Percentiles rank a stretch among this genome's conserved stretches.
These are phyloP conservation scores for Tetranychus urticae DNA, from an alignment of 1,140 invertebrate genomes.

Conservation along the genomic window DNA sequence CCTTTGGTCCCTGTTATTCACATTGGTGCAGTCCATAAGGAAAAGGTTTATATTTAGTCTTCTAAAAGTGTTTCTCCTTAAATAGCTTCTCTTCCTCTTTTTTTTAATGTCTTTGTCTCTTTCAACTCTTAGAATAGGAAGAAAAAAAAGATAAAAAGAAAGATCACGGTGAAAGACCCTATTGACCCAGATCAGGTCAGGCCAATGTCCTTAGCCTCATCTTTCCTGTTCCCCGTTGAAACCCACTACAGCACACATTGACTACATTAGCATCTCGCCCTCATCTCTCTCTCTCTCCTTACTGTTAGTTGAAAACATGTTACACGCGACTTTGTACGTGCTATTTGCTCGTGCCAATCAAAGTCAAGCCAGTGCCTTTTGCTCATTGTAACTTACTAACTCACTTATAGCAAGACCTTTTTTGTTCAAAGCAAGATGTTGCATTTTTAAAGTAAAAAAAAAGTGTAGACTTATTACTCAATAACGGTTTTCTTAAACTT, in stretches of 20 bases:
- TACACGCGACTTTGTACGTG: background rate
- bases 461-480: background rate
- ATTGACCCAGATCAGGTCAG: too few species aligned
- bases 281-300: background rate
- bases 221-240: too few species aligned
- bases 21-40: too few species aligned
- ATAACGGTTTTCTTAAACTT: background rate
- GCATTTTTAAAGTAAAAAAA: background rate
- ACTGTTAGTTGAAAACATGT: background rate
- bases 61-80: too few species aligned
- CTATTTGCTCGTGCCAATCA: background rate
- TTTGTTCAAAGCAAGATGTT: background rate
- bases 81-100: too few species aligned
- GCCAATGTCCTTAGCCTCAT: too few species aligned
- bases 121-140: background rate
- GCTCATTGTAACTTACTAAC: background rate
- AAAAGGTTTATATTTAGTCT: too few species aligned
- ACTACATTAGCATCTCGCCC: background rate
- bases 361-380: background rate
- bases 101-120: too few species aligned
- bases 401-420: background rate
- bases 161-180: background rate
- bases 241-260: too few species aligned
- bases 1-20: too few species aligned
- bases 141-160: background rate